A percentile compares a stretch with the other conserved stretches of the same genome.
Conservation (phyloP, 1,140 invertebrate genomes). For the Marisa cornuarietis region DNA sequence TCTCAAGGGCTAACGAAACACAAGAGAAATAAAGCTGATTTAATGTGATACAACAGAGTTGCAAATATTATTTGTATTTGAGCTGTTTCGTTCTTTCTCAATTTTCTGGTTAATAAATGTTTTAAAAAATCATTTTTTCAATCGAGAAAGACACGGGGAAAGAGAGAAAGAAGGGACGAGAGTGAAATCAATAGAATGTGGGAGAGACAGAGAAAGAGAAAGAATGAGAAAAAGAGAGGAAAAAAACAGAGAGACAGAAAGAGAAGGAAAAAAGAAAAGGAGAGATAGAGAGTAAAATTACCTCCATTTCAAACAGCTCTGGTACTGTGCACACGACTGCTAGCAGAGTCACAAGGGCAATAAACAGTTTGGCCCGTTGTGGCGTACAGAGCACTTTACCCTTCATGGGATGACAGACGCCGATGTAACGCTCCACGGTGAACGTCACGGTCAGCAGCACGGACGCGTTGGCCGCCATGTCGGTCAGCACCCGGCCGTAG, state of each 20-base stretch:
- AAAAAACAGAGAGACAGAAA: too few relatives aligned
- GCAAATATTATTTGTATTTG: too few relatives aligned
- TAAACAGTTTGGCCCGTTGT: conserved; percentile 43
- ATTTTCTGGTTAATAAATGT: too few relatives aligned
- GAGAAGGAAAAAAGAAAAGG: too few relatives aligned
- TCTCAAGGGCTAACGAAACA: too few relatives aligned
- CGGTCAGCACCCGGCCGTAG: conserved; percentile 72
- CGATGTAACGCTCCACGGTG: conserved; percentile 81
- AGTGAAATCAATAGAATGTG: neutral
- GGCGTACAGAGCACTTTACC: conserved; percentile 77
- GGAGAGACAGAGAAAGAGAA: too few relatives aligned
- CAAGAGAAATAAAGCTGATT: too few relatives aligned
- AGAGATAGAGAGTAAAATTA: neutral
- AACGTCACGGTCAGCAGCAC: conserved; percentile 82
- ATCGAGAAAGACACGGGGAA: neutral
- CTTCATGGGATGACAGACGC: conserved; percentile 79
- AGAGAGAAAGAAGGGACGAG: neutral
- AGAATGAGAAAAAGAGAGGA: neutral
- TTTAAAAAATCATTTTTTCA: too few relatives aligned
- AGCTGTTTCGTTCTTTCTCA: too few relatives aligned
- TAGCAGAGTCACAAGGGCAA: conserved; percentile 28
- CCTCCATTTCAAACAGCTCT: conserved; percentile 46
- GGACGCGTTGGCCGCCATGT: conserved; percentile 74
- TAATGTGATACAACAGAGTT: too few relatives aligned
- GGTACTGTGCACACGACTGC: conserved; percentile 40